Evolutionary conservation across 2,888 invertebrate genomes (phyloP).

Genomic region (Mythimna pallens): DNA sequence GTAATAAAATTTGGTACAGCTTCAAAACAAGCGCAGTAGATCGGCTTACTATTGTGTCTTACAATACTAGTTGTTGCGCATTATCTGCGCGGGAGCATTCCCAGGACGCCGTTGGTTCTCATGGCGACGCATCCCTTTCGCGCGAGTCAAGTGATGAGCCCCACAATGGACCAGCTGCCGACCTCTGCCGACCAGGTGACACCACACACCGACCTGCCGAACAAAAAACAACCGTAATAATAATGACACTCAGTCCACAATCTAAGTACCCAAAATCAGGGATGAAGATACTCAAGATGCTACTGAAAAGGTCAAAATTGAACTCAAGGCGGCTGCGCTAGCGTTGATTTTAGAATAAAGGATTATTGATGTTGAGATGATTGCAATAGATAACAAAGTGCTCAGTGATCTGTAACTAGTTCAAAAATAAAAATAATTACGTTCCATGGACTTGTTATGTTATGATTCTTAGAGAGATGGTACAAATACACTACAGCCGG

Average conservation of each 20-base stretch:
- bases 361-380: slow-evolving; percentile 72
- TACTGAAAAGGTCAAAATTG: slow-evolving; percentile 71
- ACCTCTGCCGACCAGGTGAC: slow-evolving; percentile 85
- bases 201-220: slow-evolving; percentile 55
- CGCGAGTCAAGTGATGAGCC: slow-evolving; percentile 88
- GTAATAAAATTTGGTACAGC: slow-evolving; percentile 44
- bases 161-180: slow-evolving; percentile 85
- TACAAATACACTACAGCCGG: background rate
- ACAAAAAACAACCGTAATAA: slow-evolving; percentile 68
- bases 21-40: slow-evolving; percentile 65
- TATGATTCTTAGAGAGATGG: slow-evolving; percentile 56
- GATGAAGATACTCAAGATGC: slow-evolving; percentile 70
- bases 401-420: slow-evolving; percentile 87
- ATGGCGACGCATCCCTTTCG: slow-evolving; percentile 88
- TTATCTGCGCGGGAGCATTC: slow-evolving; percentile 81
- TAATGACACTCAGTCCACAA: slow-evolving; percentile 39
- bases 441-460: slow-evolving; percentile 49
- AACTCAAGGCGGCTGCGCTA: slow-evolving; percentile 72
- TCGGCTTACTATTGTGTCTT: slow-evolving; percentile 81
- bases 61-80: slow-evolving; percentile 59
- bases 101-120: slow-evolving; percentile 87
- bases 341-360: slow-evolving; percentile 69
- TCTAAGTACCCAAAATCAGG: slow-evolving; percentile 14
- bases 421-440: slow-evolving; percentile 81
- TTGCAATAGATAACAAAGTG: slow-evolving; percentile 84